Evolutionary conservation across 2,888 invertebrate genomes (phyloP), one percentile per base, ranked within the genome.

Genomic region (Tachystola acroxantha): DNA sequence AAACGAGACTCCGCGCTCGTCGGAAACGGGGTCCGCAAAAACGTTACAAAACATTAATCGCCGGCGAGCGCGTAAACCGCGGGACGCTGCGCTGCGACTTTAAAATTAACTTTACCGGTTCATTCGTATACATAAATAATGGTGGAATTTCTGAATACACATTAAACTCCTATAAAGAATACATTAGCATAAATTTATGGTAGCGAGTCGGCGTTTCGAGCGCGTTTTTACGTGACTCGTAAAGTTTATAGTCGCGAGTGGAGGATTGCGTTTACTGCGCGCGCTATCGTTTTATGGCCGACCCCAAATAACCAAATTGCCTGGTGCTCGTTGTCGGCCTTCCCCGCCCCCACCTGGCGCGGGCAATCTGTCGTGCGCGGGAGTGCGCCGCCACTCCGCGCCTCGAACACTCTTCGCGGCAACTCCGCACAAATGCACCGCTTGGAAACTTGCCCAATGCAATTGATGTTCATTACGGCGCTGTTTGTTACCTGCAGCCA

Each of bases 111-210:
- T 82, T 80, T 76, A 80, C 78, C 79, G 81, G 84, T 84, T 81
- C 81, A 85, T 82, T 84, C 81, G 81, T 78, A 80, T 77, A 82
- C 81, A 84, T 85, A 85, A 86, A 86, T 85, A 86, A 84, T 81
- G 80, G 76, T 69, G 78, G 85, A 81, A 86, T 86, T 85, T 81
- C 80, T 80, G 84, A 82, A 86, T 85, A 82, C 82, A 79, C 85
- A 86, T 85, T 85, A 85, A 86, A 85, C 80, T 85, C 81, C 85
- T 84, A 86, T 86, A 86, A 84, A 85, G 86, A 86, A 86, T 86
- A 85, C 85, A 86, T 86, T 86, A 86, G 84, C 86, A 86, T 86
- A 84, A 86, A 86, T 86, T 86, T 85, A 86, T 82, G 81, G 84
- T 73, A 79, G 85, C 79, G 69, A 80, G 79, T 80, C 78, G 81